phyloP scores from a whole-genome alignment of 2,888 invertebrate species.

The Sphaeridia pumilis region DNA sequence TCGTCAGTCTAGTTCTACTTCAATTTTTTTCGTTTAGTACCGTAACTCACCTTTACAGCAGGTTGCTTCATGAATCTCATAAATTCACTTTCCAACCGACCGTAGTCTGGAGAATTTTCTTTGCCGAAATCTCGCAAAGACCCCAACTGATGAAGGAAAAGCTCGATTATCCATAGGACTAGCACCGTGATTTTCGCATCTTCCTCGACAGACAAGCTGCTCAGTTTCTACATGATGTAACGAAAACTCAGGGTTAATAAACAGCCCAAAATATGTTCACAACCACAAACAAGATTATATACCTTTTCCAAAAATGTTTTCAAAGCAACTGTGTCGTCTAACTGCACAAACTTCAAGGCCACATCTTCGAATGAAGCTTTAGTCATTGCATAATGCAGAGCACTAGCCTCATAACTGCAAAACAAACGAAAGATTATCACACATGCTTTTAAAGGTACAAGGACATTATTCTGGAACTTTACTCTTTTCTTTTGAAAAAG shows the following conservation, averaged over 20 bases:
- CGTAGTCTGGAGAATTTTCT: constrained; percentile 44
- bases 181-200: constrained; percentile 84
- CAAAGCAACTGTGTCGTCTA: constrained; percentile 68
- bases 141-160: constrained; percentile 82
- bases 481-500: constrained; percentile 61
- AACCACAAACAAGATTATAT: constrained; percentile 12
- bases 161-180: constrained; percentile 86
- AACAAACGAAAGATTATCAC: too few species aligned
- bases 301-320: constrained; percentile 70
- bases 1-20: background rate
- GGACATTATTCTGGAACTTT: constrained; percentile 37
- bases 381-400: constrained; percentile 77
- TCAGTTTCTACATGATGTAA: constrained; percentile 50
- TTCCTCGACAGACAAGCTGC: constrained; percentile 57
- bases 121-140: constrained; percentile 46
- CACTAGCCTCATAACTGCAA: constrained; percentile 61
- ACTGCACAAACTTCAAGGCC: constrained; percentile 76
- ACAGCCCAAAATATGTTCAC: background rate
- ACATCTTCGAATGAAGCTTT: constrained; percentile 88
- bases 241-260: background rate
- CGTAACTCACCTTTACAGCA: constrained; percentile 49
- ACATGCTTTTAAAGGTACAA: too few species aligned
- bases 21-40: too few species aligned
- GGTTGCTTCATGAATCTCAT: constrained; percentile 60
- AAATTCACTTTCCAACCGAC: constrained; percentile 59